Evolutionary conservation across 2,113 vertebrate genomes (phyloP), one percentile per base, ranked within the genome.

Genomic region (Pao palembangensis): DNA sequence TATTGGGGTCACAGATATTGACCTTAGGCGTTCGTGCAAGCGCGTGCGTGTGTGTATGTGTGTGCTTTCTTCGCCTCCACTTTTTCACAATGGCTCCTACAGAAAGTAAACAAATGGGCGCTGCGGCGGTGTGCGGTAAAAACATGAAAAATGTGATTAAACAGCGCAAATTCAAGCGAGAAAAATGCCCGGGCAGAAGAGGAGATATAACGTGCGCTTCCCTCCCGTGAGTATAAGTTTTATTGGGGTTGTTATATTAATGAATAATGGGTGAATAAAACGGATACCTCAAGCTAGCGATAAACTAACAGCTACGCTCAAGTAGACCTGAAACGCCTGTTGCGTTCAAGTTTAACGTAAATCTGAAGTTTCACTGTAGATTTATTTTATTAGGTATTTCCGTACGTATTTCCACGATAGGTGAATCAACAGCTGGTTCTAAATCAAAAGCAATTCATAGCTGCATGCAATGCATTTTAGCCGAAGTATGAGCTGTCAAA

Each of bases 101-200:
- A 31, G 31, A 71, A 84, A 51, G 71, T 89, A 88, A 91, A 91
- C 89, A 91, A 87, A 91, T 90, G 89, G 88, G 79, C 73, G 16
- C 50, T 0, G 23, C 23, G 69, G 44, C 57, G 65, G 38, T 79
- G 59, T 31, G 62, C 60, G 65, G 47, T 62, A 46, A 60, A 85
- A 87, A 79, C 59, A 87, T 87, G 81, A 71, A 60, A 42, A 51
- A 80, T 80, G 75, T 67, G 70, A 64, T 0, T 17, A 14, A 54
- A 2, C 23, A 4, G 51, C 19, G 69, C 53, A 54, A 50, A 55
- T 14, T 73, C 8, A 59, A 62, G 23, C 55, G 7, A 58, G 5
- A 11, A 54, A 82, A 44, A 92, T 91, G 90, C 87, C 89, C 18
- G 81, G 87, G 71, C 78, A 83, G 54, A 91, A 87, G 73, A 87